A percentile compares a stretch with the other conserved stretches of the same genome.
Conservation (phyloP, 2,113 vertebrate species). For the Pan paniscus region DNA sequence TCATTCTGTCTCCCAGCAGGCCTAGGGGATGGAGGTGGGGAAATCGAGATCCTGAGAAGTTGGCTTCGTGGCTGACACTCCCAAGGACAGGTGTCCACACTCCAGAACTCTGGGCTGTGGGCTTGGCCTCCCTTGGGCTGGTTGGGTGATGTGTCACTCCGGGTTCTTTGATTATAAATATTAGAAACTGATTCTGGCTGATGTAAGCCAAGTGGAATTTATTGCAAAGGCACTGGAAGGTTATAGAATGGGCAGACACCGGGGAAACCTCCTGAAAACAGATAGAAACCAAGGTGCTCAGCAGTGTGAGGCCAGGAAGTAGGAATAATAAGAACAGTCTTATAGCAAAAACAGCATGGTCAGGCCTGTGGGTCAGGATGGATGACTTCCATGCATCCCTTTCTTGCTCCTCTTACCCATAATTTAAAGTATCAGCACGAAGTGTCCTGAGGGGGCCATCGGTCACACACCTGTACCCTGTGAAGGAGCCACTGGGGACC, state of each 20-base stretch:
- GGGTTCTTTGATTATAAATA: not conserved
- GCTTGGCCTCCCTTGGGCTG: accelerated
- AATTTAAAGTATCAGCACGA: not conserved
- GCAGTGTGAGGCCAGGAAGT: not conserved
- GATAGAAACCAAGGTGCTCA: not conserved
- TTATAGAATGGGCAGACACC: not conserved
- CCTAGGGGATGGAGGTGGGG: not conserved
- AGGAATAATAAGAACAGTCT: not conserved
- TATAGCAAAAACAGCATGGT: accelerated
- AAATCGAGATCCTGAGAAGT: not conserved
- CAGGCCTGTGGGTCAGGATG: too few species aligned
- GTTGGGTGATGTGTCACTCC: not conserved
- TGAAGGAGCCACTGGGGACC: too few species aligned
- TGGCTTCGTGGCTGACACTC: accelerated
- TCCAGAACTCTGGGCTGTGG: not conserved
- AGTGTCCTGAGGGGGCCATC: not conserved
- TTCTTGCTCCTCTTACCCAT: not conserved
- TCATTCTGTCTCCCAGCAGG: not conserved
- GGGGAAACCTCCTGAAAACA: not conserved
- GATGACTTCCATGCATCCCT: accelerated
- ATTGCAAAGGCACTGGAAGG: too few species aligned
- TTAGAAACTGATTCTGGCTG: not conserved
- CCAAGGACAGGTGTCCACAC: not conserved
- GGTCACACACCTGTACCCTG: not conserved
- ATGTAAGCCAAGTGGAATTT: not conserved